A percentile compares a stretch with the other conserved stretches of the same genome.
Conservation (phyloP, 2,888 invertebrate species). For the Andrena chrysosceles region DNA sequence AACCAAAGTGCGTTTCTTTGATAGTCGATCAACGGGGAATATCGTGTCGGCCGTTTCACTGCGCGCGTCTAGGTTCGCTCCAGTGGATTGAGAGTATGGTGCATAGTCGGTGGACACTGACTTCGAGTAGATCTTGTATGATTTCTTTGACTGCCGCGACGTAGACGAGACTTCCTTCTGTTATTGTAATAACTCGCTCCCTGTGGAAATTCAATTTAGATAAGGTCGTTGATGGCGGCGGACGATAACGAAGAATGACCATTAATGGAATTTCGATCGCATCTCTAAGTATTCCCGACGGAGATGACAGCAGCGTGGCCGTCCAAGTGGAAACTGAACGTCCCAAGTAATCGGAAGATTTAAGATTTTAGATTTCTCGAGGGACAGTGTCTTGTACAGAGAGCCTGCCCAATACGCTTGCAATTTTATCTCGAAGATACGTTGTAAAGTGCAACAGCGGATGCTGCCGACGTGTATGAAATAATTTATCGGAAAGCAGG, state of each 20-base stretch:
- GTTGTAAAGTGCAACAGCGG: not conserved
- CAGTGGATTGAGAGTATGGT: not conserved
- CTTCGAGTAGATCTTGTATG: not conserved
- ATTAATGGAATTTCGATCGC: slow-evolving; percentile 55
- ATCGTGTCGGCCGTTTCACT: slow-evolving; percentile 9
- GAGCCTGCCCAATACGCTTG: slow-evolving; percentile 23
- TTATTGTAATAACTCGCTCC: slow-evolving; percentile 15
- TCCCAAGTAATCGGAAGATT: slow-evolving; percentile 37
- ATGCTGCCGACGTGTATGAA: not conserved
- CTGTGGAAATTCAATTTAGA: slow-evolving; percentile 46
- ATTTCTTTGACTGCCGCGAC: not conserved
- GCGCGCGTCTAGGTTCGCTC: not conserved
- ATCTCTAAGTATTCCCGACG: slow-evolving; percentile 55
- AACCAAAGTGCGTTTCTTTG: slow-evolving; percentile 44
- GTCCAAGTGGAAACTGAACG: slow-evolving; percentile 43
- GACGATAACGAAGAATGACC: slow-evolving; percentile 46
- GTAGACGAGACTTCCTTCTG: not conserved
- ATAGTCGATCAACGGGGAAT: slow-evolving; percentile 32
- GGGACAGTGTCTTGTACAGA: slow-evolving; percentile 14
- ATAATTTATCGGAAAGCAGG: not conserved
- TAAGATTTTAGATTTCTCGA: slow-evolving; percentile 51
- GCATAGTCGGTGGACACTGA: not conserved
- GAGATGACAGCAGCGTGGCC: slow-evolving; percentile 35
- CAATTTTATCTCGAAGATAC: slow-evolving; percentile 13
- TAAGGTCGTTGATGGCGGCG: slow-evolving; percentile 16